These are phyloP conservation scores for Blastobasis adustella DNA, from an alignment of 2,888 invertebrate species.

Conservation along the genomic window DNA sequence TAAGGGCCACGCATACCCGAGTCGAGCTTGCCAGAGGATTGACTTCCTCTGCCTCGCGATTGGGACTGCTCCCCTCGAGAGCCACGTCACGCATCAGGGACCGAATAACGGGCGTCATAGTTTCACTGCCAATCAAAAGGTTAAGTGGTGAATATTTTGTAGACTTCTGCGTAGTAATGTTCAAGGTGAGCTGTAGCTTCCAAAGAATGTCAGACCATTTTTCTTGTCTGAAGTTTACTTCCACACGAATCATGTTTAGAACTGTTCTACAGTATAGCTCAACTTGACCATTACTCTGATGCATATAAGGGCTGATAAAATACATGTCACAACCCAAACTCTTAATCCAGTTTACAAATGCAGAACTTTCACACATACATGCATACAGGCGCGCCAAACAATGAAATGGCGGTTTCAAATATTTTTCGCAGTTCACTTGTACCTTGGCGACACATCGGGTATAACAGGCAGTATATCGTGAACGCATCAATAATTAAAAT, in stretches of 20 bases:
- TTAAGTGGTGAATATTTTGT: slow-evolving; percentile 13
- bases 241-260: slow-evolving; percentile 12
- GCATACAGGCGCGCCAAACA: slow-evolving; percentile 5
- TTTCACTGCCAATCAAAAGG: slow-evolving; percentile 13
- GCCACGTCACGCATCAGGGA: slow-evolving; percentile 13
- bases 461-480: slow-evolving; percentile 4
- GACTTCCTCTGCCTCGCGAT: not conserved
- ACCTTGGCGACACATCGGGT: not conserved
- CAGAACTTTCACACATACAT: slow-evolving; percentile 6
- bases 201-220: slow-evolving; percentile 2
- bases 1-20: slow-evolving; percentile 3
- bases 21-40: slow-evolving; percentile 1
- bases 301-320: slow-evolving; percentile 17
- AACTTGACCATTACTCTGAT: slow-evolving; percentile 17
- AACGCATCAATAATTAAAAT: slow-evolving; percentile 5
- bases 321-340: slow-evolving; percentile 10
- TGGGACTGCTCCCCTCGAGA: not conserved
- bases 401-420: not conserved
- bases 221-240: not conserved
- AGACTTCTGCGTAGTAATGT: slow-evolving; percentile 14
- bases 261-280: slow-evolving; percentile 15
- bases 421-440: not conserved
- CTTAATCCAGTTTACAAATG: not conserved
- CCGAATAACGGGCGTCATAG: slow-evolving; percentile 11
- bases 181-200: slow-evolving; percentile 8